phyloP scores from a whole-genome alignment of 1,140 invertebrate species.

The Macrobrachium nipponense region DNA sequence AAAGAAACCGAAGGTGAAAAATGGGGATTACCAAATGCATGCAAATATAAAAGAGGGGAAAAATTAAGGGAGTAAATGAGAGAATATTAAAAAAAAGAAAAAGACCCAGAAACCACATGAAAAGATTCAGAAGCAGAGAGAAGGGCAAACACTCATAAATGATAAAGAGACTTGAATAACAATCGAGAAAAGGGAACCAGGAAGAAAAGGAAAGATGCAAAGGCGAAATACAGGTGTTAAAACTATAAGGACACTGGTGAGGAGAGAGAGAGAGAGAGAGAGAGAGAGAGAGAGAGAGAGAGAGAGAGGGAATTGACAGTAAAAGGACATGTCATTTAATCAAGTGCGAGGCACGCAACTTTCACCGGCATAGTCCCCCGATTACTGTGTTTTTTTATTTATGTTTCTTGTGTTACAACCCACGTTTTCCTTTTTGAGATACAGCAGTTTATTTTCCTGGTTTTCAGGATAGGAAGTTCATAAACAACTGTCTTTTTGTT shows the following conservation, averaged over 20 bases:
- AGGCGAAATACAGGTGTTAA: background rate
- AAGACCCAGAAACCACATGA: background rate
- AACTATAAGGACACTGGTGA: background rate
- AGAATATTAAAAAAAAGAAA: background rate
- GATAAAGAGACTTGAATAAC: background rate
- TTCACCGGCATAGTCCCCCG: no score
- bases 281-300: background rate
- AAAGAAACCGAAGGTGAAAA: background rate
- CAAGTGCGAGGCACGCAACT: no score
- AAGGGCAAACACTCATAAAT: background rate
- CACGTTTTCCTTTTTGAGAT: no score
- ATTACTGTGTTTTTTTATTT: no score
- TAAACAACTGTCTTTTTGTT: no score
- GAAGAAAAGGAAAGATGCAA: background rate
- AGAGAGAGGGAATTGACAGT: background rate
- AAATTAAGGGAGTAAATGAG: background rate
- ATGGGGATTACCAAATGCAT: background rate
- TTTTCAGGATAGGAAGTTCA: no score
- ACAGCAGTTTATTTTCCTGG: no score
- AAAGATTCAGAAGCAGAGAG: background rate
- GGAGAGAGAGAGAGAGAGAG: background rate
- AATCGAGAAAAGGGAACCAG: background rate
- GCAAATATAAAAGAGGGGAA: background rate
- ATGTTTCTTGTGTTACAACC: no score
- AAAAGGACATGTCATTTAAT: no score